Conservation (phyloP, 1,140 invertebrate species). For the Bombus turneri region DNA sequence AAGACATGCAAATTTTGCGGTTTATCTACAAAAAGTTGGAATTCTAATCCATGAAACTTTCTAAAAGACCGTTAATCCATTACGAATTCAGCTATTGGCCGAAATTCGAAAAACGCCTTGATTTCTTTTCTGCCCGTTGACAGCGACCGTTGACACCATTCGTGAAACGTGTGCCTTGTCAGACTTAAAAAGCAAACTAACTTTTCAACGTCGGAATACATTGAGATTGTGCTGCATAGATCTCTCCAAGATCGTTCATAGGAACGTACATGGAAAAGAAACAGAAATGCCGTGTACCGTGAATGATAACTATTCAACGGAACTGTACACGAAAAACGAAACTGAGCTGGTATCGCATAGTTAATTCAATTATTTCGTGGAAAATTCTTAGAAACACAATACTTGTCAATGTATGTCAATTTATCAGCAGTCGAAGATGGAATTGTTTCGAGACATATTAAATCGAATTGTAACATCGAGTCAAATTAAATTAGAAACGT, state of each 20-base stretch:
- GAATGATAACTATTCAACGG: neutral
- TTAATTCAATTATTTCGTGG: neutral
- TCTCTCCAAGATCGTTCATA: neutral
- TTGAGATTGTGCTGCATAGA: neutral
- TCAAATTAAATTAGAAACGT: neutral
- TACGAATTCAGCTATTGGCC: slow-evolving; percentile 70
- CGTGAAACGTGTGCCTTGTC: neutral
- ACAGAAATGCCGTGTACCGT: neutral
- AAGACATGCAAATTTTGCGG: neutral
- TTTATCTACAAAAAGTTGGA: neutral
- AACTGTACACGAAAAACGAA: neutral
- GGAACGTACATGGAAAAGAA: neutral
- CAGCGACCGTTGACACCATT: slow-evolving; percentile 1
- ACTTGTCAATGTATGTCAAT: neutral
- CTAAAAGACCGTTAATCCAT: slow-evolving; percentile 77
- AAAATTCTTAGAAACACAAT: neutral
- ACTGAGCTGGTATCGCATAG: neutral
- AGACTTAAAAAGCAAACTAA: neutral
- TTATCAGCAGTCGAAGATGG: neutral
- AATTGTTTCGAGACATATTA: neutral
- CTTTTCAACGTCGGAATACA: neutral
- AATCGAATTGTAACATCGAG: neutral
- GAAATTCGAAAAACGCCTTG: slow-evolving; percentile 60
- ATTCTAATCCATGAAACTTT: slow-evolving; percentile 62
- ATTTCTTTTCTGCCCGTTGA: neutral